Evolutionary conservation across 1,140 invertebrate genomes (phyloP), one percentile per base, ranked within the genome.

Genomic region (Scaptomyza montana): DNA sequence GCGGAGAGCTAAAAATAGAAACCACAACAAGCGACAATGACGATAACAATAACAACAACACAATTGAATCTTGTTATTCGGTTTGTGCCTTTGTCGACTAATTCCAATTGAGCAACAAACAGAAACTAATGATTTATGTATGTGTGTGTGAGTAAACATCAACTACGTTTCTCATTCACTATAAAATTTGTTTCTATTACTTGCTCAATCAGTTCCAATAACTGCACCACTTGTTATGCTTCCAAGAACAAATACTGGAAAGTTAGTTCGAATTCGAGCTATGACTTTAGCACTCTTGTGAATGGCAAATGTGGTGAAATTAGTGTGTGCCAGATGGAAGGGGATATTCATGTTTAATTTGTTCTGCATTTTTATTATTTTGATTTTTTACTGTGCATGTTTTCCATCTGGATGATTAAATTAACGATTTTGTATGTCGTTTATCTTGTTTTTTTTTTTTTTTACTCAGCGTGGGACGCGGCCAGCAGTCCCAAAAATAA

Each of bases 41-140:
- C 64, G 80, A 80, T 55, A 39, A 28, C 47, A 53, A 46, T 55
- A 85, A 80, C 50, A 73, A 85, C 69, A 74, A 80, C 57, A 39
- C 51, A 71, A 6, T 77, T 74, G 21, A 70, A 60, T 45, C 66
- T 71, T 66, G 59, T 77, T 69, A 46, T 47, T 46, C 19, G 10
- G 10, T 41, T 56, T 33, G 61, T 62, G 13, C 28, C 43, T 30
- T 67, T 67, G 46, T 41, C 33, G 19, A 36, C 13, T 45, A 30
- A 45, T 51, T 61, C 19, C 16, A 72, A 81, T 81, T 74, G 61
- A 67, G 50, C 61, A 70, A 63, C 67, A 39, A 43, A 47, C 50
- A 19, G n/a, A 56, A 9, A 9, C 10, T 33, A 36, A 61, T 50
- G 25, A 39, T 57, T 16, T 16, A 16, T 1, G 21, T 25, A 4